phyloP scores from a whole-genome alignment of 2,113 vertebrate species.

The Vulpes lagopus region DNA sequence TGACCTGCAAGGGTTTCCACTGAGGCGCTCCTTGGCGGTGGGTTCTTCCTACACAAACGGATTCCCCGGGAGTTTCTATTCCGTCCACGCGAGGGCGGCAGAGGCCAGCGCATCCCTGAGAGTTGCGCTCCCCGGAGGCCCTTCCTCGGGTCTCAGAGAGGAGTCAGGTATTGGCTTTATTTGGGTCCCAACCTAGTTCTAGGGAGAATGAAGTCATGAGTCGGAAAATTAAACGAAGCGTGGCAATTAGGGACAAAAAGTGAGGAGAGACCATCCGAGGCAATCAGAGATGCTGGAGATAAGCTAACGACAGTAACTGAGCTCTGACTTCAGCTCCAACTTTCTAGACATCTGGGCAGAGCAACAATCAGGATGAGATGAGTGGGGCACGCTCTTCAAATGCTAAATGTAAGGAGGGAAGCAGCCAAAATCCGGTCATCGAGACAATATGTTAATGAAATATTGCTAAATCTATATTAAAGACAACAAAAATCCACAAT shows the following conservation, averaged over 20 bases:
- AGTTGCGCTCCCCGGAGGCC: too few relatives aligned
- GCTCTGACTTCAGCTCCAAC: neutral
- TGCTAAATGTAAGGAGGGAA: neutral
- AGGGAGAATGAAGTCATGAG: slow-evolving; percentile 9
- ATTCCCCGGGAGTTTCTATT: neutral
- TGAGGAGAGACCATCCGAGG: neutral
- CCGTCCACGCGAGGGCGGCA: slow-evolving; percentile 17
- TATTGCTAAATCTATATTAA: neutral
- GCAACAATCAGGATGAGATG: neutral
- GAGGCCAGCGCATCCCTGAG: neutral
- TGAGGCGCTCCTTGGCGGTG: neutral
- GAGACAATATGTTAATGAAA: neutral
- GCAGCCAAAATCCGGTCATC: neutral
- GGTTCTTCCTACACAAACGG: neutral
- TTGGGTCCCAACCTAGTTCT: neutral
- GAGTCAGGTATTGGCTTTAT: neutral
- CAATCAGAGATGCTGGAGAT: neutral
- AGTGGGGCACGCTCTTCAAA: neutral
- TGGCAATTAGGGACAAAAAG: slow-evolving; percentile 13
- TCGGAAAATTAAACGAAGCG: slow-evolving; percentile 20
- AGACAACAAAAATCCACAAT: too few relatives aligned
- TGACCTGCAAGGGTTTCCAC: neutral
- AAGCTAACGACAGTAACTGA: neutral
- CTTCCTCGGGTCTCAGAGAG: neutral
- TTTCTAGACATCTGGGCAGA: neutral